A percentile compares a stretch with the other conserved stretches of the same genome.
Conservation (phyloP, 2,113 vertebrate species). For the Campylomormyrus tamandua region DNA sequence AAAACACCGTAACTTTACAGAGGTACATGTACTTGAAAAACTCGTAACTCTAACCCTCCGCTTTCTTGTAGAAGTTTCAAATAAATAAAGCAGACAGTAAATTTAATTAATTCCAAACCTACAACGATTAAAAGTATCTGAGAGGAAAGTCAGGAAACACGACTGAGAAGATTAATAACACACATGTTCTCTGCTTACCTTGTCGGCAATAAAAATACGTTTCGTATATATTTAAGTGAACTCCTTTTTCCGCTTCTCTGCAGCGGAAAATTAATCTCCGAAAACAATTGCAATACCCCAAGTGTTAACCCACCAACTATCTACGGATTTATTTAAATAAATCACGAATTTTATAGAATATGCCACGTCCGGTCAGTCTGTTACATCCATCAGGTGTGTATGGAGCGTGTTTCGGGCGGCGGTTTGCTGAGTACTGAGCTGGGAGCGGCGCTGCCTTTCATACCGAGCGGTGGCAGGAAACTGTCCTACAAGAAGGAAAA, state of each 20-base stretch:
- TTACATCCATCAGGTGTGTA: not conserved
- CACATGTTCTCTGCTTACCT: not conserved
- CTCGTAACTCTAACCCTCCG: not conserved
- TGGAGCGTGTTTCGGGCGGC: not conserved
- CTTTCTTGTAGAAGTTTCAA: not conserved
- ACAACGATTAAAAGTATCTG: not conserved
- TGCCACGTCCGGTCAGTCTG: not conserved
- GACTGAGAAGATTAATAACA: not conserved
- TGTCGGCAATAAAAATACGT: not conserved
- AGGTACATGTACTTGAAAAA: not conserved
- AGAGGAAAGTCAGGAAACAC: not conserved
- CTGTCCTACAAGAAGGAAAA: not conserved
- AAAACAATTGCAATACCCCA: not conserved
- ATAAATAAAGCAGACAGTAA: not conserved
- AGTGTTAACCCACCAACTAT: not conserved
- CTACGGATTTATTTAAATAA: not conserved
- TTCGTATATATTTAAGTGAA: not conserved
- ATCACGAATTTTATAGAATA: not conserved
- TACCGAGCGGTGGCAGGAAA: not conserved
- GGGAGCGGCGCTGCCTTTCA: not conserved
- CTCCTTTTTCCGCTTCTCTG: not conserved
- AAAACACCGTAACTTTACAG: not conserved
- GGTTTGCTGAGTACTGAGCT: not conserved
- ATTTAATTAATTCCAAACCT: not conserved
- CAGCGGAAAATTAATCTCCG: not conserved